Evolutionary conservation across 2,888 invertebrate species (phyloP).

Genomic region (Lamellibrachia columna): DNA sequence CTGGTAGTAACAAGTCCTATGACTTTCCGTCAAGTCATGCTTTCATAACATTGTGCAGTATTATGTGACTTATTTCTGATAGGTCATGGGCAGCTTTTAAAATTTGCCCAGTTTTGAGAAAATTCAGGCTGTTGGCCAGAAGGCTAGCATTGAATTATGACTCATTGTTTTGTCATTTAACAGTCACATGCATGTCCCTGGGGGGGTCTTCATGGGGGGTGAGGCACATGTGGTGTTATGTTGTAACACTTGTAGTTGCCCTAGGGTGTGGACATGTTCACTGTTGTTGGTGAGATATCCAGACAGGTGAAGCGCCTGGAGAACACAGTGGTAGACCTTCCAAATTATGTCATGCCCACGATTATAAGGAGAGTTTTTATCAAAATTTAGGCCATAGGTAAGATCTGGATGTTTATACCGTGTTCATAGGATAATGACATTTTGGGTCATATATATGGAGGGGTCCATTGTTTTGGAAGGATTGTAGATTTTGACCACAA

Average conservation of each 20-base stretch:
- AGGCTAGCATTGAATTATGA: neutral
- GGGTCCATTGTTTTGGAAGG: neutral
- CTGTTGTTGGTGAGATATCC: neutral
- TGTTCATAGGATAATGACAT: neutral
- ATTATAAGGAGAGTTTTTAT: neutral
- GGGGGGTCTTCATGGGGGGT: neutral
- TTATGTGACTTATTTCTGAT: neutral
- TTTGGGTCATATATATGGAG: neutral
- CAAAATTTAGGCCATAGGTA: neutral
- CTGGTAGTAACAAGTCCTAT: neutral
- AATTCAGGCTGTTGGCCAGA: neutral
- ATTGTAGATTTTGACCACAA: no score
- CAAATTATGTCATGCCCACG: neutral
- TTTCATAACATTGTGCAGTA: neutral
- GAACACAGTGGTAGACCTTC: neutral
- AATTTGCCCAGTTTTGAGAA: slow-evolving; percentile 16
- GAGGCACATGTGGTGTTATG: neutral
- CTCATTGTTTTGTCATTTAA: neutral
- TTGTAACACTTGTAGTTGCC: neutral
- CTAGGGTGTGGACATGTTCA: neutral
- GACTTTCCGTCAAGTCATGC: neutral
- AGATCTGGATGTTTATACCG: neutral
- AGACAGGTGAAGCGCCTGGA: neutral
- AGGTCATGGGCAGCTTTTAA: neutral
- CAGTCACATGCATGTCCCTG: neutral